Evolutionary conservation across 2,888 invertebrate species (phyloP), one percentile per base, ranked within the genome.

Genomic region (Ichneumon xanthorius): DNA sequence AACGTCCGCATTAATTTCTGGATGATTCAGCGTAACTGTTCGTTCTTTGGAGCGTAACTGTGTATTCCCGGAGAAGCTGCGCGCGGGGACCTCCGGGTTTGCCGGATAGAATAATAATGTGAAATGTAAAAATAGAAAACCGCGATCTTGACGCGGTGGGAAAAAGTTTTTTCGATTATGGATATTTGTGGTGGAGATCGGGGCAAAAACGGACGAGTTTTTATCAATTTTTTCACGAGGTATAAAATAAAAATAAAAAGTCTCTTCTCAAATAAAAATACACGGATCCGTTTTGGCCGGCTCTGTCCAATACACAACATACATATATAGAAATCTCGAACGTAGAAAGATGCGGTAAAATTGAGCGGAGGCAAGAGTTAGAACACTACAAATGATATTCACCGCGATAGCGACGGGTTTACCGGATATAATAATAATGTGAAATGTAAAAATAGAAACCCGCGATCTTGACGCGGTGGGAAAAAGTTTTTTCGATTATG

Each of bases 361-460:
- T 58, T 72, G 61, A 61, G 76, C 30, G 19, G 63, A 50, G 68
- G 58, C 53, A 61, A 80, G 67, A 80, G 77, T 80, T 78, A 76
- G 65, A 81, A 82, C 37, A 48, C 72, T 79, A 80, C 67, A 76
- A 84, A 73, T 82, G 68, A 78, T 86, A 76, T 82, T 78, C 73
- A 80, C 71, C 71, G 68, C 78, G 53, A 73, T 85, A 73, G 81
- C 82, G 87, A 84, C 85, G 82, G n/a, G n/a, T n/a, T n/a, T n/a
- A n/a, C n/a, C n/a, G n/a, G n/a, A n/a, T n/a, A n/a, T n/a, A n/a
- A n/a, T n/a, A n/a, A n/a, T 76, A 76, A 76, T 53, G 67, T n/a
- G 0, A 76, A 67, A 53, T 19, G 37, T n/a, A 30, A 77, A 67
- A 40, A 65, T 37, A 37, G 14, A 76, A 37, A 19, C 5, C 22